Base-by-base conservation (phyloP, 2,888 invertebrate species). In the Mesochorus sp. region DNA sequence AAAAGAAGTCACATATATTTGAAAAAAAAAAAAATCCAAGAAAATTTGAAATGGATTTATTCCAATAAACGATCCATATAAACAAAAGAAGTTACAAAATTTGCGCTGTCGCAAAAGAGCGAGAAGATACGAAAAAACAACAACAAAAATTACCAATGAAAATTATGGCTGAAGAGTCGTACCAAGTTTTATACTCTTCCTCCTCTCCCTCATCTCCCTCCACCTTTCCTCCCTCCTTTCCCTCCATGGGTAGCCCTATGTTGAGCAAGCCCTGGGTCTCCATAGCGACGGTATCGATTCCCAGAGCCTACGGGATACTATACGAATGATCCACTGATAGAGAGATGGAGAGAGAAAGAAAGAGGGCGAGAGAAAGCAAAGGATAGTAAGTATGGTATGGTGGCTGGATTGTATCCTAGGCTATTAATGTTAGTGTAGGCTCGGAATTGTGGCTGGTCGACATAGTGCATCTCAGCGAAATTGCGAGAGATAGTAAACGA, bases 201-300 rank as follows among this genome's bases (percentile, higher is more conserved):
- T n/a, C n/a, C n/a, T n/a, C n/a, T n/a, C n/a, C n/a, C n/a, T n/a
- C n/a, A n/a, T n/a, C n/a, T n/a, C n/a, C n/a, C 49, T 49, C 24
- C 24, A 24, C 28, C 55, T 51, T 39, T 14, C 31, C n/a, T n/a
- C n/a, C n/a, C n/a, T n/a, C 61, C 72, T 64, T 21, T 14, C 26
- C 34, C 42, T 73, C 49, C 49, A 62, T 39, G 72, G 82, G 82
- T 86, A 84, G 83, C 81, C 81, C 83, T 85, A 82, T 78, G 81
- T 76, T 68, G 47, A 66, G 77, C 77, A 83, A 83, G 84, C 81
- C 84, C 80, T 80, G 83, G 80, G 90, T 90, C 82, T 85, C 84
- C 88, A 90, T 90, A 85, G 86, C 83, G 89, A 88, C 82, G 82
- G 86, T 89, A 90, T 90, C 90, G 90, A 90, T 89, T 88, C 86